These are phyloP conservation scores for Netelia fuscicornis DNA, from an alignment of 2,888 invertebrate species.

Conservation along the genomic window DNA sequence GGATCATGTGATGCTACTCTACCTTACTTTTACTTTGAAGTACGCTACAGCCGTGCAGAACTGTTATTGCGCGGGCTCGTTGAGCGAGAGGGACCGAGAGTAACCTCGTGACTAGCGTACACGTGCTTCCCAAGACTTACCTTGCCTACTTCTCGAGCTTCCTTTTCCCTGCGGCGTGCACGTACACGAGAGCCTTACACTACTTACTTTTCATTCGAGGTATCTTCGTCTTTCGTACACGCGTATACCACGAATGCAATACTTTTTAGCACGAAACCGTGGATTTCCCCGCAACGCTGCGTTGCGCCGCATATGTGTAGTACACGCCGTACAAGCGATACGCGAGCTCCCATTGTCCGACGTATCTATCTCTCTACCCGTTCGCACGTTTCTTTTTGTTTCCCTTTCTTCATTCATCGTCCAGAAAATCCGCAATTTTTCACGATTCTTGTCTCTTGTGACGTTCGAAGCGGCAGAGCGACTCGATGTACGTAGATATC, in stretches of 20 bases:
- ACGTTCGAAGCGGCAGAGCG: too few relatives aligned
- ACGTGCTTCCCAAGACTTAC: slow-evolving; percentile 61
- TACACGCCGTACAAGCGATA: too few relatives aligned
- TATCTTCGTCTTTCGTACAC: too few relatives aligned
- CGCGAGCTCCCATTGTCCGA: too few relatives aligned
- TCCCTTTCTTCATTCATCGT: too few relatives aligned
- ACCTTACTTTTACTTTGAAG: slow-evolving; percentile 72
- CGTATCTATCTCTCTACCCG: not conserved
- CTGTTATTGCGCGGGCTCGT: not conserved
- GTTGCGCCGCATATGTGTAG: not conserved
- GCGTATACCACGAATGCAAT: not conserved
- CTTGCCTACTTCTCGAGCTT: slow-evolving; percentile 33
- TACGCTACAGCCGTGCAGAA: slow-evolving; percentile 22
- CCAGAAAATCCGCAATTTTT: too few relatives aligned
- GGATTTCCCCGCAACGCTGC: not conserved
- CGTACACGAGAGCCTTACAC: not conserved
- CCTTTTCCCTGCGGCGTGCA: slow-evolving; percentile 43
- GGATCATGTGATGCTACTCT: slow-evolving; percentile 72
- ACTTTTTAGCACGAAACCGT: not conserved
- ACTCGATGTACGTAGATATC: too few relatives aligned
- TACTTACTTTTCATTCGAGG: not conserved
- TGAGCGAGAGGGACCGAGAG: slow-evolving; percentile 29
- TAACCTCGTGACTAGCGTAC: slow-evolving; percentile 64
- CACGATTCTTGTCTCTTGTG: too few relatives aligned
- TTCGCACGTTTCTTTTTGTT: not conserved